phyloP scores from a whole-genome alignment of 2,888 invertebrate genomes.

The Leucophenga montana region DNA sequence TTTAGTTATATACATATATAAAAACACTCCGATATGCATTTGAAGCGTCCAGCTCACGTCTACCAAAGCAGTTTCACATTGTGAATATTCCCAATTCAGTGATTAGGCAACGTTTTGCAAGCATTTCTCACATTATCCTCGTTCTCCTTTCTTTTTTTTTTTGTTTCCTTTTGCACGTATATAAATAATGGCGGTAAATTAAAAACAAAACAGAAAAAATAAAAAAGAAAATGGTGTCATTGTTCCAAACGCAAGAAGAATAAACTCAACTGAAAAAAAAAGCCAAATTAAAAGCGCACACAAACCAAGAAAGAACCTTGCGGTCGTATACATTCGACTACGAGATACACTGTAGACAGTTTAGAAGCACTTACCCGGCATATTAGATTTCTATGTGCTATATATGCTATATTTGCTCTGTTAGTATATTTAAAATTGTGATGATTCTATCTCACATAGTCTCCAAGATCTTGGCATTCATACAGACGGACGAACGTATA shows the following conservation, averaged over 20 bases:
- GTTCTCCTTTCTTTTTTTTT: neutral
- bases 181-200: constrained; percentile 12
- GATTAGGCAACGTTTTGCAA: constrained; percentile 59
- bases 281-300: constrained; percentile 10
- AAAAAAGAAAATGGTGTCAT: constrained; percentile 33
- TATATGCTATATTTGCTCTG: no score
- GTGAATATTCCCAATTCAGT: constrained; percentile 50
- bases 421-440: no score
- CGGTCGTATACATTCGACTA: no score
- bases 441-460: no score
- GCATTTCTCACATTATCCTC: constrained; percentile 36
- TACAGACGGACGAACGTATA: no score
- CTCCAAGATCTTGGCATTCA: no score
- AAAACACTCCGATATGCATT: neutral
- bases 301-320: no score
- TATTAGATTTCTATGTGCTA: no score
- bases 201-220: neutral
- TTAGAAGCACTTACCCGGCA: no score
- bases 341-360: no score
- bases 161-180: neutral
- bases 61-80: no score
- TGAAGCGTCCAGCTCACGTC: no score
- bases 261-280: neutral
- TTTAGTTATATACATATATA: neutral
- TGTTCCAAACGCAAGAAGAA: constrained; percentile 37